Conservation (phyloP, 2,113 vertebrate species). For the Tylochromis polylepis region DNA sequence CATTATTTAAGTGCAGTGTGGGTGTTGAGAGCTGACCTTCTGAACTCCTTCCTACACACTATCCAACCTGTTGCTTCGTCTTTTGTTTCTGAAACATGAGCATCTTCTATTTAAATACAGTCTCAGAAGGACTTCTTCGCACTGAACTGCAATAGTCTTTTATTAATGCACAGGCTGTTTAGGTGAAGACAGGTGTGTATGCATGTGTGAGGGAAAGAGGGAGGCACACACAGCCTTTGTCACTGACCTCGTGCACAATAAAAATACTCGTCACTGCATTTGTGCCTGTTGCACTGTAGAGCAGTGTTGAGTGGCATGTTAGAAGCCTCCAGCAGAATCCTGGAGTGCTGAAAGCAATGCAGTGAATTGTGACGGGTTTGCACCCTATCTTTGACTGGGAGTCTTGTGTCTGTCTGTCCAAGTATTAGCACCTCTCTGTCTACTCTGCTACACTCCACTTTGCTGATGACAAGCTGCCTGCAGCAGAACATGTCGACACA, state of each 20-base stretch:
- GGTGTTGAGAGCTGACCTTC: background rate
- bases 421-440: conserved; percentile 33
- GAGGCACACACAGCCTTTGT: background rate
- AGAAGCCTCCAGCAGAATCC: conserved; percentile 35
- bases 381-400: conserved; percentile 31
- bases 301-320: background rate
- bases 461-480: conserved; percentile 48
- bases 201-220: background rate
- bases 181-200: conserved; percentile 37
- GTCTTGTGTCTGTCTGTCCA: conserved; percentile 28
- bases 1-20: background rate
- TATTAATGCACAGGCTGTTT: conserved; percentile 7
- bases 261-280: background rate
- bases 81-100: background rate
- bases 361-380: conserved; percentile 49
- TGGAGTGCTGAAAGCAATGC: conserved; percentile 45
- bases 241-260: background rate
- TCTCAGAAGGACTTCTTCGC: background rate
- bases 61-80: background rate
- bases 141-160: conserved; percentile 5
- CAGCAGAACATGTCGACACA: conserved; percentile 35
- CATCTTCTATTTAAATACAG: background rate
- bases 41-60: background rate
- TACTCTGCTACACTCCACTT: conserved; percentile 13
- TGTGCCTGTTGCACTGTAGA: background rate